Evolutionary conservation across 2,888 invertebrate genomes (phyloP), one percentile per base, ranked within the genome.

Genomic region (Sarcophaga rosellei): DNA sequence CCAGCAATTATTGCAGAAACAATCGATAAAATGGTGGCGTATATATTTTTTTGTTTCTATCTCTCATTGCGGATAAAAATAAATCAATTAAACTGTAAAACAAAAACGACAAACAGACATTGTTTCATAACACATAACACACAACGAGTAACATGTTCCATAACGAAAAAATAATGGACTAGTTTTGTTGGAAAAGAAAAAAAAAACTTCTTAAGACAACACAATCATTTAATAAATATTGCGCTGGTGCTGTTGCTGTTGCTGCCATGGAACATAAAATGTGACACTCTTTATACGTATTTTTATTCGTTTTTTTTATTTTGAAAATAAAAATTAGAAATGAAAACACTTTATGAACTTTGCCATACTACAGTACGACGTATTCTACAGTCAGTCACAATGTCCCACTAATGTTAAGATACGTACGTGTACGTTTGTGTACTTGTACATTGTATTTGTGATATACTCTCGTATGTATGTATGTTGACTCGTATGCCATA

Each of bases 341-440:
- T 20, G n/a, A 77, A 69, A 86, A 83, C 80, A 84, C 59, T 78
- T 81, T 65, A 74, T 86, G 84, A 86, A 84, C 86, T 86, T 81
- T 86, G 84, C 69, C 86, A 81, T 74, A 78, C n/a, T 66, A 77
- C 62, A 21, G 21, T 47, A 12, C 53, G 53, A 44, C 44, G 4
- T 66, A 8, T 70, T 57, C 10, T 57, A 63, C 23, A 44, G 75
- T 62, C 25, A 44, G 11, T 61, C 70, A 70, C 21, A 81, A 17
- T 12, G 44, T 5, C 10, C 17, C 17, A 61, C 61, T n/a, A 21
- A 10, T 10, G 21, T 11, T 10, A 21, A 61, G n/a, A 45, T 5
- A 25, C 4, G 25, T 25, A 25, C 25, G 25, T 25, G 4, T 4
- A 4, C 25, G 25, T 25, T 4, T 25, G 25, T 25, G 4, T 25